phyloP scores from a whole-genome alignment of 2,888 invertebrate genomes.

The Hybos culiciformis region DNA sequence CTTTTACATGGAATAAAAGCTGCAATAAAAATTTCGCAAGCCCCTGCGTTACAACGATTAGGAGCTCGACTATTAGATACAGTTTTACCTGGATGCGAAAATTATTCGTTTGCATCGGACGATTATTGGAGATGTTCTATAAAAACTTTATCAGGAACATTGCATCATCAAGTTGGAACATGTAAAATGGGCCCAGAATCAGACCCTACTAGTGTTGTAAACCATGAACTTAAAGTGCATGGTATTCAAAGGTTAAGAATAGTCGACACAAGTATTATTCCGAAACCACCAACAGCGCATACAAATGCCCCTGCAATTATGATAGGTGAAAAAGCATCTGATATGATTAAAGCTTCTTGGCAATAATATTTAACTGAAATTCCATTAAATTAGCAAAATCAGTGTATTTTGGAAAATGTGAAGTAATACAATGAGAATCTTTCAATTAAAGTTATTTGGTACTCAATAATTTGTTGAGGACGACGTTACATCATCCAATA shows the following conservation, averaged over 20 bases:
- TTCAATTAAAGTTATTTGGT: background rate
- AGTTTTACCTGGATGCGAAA: constrained; percentile 40
- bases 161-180: constrained; percentile 53
- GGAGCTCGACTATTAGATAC: constrained; percentile 41
- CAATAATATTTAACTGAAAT: background rate
- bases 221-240: constrained; percentile 46
- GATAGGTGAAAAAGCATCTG: constrained; percentile 58
- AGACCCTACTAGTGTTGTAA: constrained; percentile 50
- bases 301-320: constrained; percentile 55
- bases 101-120: constrained; percentile 41
- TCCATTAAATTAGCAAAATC: too few species aligned
- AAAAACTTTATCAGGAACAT: constrained; percentile 43
- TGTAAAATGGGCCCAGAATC: constrained; percentile 55
- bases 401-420: too few species aligned
- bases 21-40: constrained; percentile 42
- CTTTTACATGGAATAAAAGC: constrained; percentile 48
- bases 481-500: too few species aligned
- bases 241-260: constrained; percentile 47
- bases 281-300: constrained; percentile 49
- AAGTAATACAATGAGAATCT: too few species aligned
- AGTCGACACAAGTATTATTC: constrained; percentile 54
- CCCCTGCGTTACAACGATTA: constrained; percentile 44
- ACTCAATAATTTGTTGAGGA: background rate
- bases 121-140: constrained; percentile 59
- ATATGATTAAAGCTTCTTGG: constrained; percentile 47